Evolutionary conservation across 2,113 vertebrate genomes (phyloP), one percentile per base, ranked within the genome.

Genomic region (Callorhinus ursinus): DNA sequence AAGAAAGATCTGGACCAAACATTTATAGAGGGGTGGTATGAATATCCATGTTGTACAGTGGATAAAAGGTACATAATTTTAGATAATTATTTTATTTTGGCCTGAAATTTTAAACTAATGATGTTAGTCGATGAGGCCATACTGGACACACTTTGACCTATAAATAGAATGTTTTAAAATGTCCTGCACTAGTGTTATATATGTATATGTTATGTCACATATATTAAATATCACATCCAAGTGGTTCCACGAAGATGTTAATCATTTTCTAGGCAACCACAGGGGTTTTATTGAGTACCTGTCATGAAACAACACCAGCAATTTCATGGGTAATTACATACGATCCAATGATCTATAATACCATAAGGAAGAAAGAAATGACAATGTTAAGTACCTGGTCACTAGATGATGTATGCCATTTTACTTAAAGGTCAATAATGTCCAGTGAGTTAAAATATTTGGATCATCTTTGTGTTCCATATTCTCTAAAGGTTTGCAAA

Each of bases 1-100:
- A 98, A 97, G 96, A 97, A 96, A 98, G 96, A 97, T 97, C 93
- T n/a, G 94, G 86, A 59, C 80, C 94, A 71, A 84, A 96, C 95
- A 42, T 90, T 96, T 65, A 76, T 80, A 65, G 97, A 96, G 93
- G 90, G 90, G 39, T 90, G 91, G 88, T 83, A 74, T 93, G 97
- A 96, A 97, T 94, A 92, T 84, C 95, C 79, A 42, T 88, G 95
- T 39, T 55, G 1, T 87, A 19, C 87, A 87, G 91, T 55, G 5
- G 31, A 67, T 87, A 94, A 96, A 80, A 39, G 51, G 26, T 57
- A 2, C 2, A 15, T 65, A 72, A 53, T 53, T 79, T 26, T 63
- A 53, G 3, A 67, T 3, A 2, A 69, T 53, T 61, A 1, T 57
- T 95, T 83, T 39, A 65, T 87, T 26, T 21, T 76, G 89, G 6